Base-by-base conservation (phyloP, 2,888 invertebrate species). In the Callyntrura guangdongensis region DNA sequence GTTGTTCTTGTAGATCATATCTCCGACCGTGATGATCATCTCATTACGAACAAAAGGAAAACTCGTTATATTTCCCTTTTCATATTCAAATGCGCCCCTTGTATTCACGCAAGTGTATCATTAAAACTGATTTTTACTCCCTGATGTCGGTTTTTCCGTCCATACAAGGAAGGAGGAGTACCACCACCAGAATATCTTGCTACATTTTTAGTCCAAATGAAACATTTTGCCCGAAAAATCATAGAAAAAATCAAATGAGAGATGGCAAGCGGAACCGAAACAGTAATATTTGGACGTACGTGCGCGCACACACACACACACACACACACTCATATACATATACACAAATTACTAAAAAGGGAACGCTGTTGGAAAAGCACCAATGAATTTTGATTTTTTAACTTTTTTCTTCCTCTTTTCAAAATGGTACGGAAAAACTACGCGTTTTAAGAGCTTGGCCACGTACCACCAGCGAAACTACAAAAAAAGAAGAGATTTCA, bases 221-320 rank as follows among this genome's bases (percentile, higher is more conserved):
- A n/a, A 22, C 11, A 4, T 11, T 22, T 64, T 74, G 11, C 49
- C 2, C 53, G 77, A 14, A 85, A 79, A 90, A 86, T 86, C 69
- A 90, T 85, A 61, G 22, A 82, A 25, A 17, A 82, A 25, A 17
- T 86, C 49, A 86, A 86, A 90, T 90, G 90, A 86, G 82, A 82
- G 86, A 86, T 86, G 90, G 86, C 90, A 90, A 90, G 90, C 82
- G 86, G 90, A 90, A 86, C 86, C 74, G 74, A 72, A 61, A 90
- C 25, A 90, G 85, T 86, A 90, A 81, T 81, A 86, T 86, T 85
- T 90, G 72, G 79, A 47, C 45, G n/a, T n/a, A n/a, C n/a, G n/a
- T n/a, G n/a, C 67, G 85, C 36, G 36, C 36, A 36, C 36, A 36
- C 36, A 36, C 6, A 36, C 36, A 36, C 36, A 36, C 36, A 4